phyloP scores from a whole-genome alignment of 1,140 invertebrate genomes.

The Drosophila tsacasi region DNA sequence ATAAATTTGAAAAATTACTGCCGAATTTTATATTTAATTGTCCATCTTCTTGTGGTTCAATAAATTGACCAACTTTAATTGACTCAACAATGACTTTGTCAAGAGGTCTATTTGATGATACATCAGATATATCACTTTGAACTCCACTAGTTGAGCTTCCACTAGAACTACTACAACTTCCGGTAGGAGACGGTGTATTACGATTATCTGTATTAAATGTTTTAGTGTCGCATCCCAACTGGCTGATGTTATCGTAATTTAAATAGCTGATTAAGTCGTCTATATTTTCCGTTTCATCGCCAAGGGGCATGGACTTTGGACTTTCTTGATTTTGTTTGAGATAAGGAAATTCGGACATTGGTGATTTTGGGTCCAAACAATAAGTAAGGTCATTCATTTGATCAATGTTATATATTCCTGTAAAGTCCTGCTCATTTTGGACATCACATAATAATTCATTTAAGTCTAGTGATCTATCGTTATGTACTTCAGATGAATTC shows the following conservation, averaged over 20 bases:
- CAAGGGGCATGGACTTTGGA: not conserved
- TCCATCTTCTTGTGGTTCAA: not conserved
- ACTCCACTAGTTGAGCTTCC: constrained; percentile 72
- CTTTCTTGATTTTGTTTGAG: constrained; percentile 1
- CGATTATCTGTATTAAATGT: constrained; percentile 46
- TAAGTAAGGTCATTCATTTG: constrained; percentile 44
- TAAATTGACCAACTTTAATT: not conserved
- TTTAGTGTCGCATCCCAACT: constrained; percentile 39
- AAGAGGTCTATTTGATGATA: constrained; percentile 23
- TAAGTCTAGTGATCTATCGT: constrained; percentile 62
- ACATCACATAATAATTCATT: constrained; percentile 48
- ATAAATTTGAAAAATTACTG: not conserved
- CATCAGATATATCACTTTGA: constrained; percentile 69
- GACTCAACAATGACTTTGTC: constrained; percentile 23
- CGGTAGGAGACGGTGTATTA: constrained; percentile 74
- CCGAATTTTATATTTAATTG: not conserved
- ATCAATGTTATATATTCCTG: constrained; percentile 32
- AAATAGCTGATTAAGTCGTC: constrained; percentile 62
- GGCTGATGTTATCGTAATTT: constrained; percentile 44
- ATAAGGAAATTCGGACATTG: constrained; percentile 5
- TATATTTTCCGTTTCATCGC: constrained; percentile 20
- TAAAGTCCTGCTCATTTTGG: constrained; percentile 32
- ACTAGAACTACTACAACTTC: constrained; percentile 63
- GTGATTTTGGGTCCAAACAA: constrained; percentile 37
- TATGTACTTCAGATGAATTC: constrained; percentile 49